phyloP scores from a whole-genome alignment of 2,797 vertebrate species.

The Gallinago solitaria region DNA sequence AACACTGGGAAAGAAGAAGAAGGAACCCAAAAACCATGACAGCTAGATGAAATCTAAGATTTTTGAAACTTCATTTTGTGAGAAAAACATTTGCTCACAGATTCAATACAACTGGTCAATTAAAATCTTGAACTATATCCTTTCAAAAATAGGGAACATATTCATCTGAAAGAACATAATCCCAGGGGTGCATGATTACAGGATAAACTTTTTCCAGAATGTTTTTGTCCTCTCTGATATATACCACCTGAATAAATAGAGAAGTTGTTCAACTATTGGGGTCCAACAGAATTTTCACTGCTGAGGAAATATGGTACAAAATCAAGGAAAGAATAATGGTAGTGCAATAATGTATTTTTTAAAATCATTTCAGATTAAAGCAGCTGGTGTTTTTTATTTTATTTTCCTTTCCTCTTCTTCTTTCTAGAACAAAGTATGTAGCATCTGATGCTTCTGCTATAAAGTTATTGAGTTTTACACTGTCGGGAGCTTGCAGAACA shows the following conservation, averaged over 20 bases:
- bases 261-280: neutral
- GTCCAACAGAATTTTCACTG: neutral
- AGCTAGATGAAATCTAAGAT: neutral
- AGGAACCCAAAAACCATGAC: neutral
- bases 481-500: neutral
- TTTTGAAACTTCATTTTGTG: neutral
- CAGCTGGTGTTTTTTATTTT: neutral
- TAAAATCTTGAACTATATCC: neutral
- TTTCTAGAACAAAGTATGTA: slow-evolving; percentile 5
- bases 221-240: neutral
- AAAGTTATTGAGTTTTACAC: neutral
- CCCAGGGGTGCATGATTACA: neutral
- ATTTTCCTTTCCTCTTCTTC: neutral
- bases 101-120: neutral
- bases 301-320: neutral
- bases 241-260: neutral
- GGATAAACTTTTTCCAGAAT: neutral
- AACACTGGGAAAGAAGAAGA: neutral
- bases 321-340: neutral
- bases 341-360: neutral
- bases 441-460: neutral
- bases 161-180: neutral
- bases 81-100: neutral
- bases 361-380: neutral
- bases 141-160: slow-evolving; percentile 11